Base-by-base conservation (phyloP, 1,140 invertebrate genomes). In the Zaprionus ornatus region DNA sequence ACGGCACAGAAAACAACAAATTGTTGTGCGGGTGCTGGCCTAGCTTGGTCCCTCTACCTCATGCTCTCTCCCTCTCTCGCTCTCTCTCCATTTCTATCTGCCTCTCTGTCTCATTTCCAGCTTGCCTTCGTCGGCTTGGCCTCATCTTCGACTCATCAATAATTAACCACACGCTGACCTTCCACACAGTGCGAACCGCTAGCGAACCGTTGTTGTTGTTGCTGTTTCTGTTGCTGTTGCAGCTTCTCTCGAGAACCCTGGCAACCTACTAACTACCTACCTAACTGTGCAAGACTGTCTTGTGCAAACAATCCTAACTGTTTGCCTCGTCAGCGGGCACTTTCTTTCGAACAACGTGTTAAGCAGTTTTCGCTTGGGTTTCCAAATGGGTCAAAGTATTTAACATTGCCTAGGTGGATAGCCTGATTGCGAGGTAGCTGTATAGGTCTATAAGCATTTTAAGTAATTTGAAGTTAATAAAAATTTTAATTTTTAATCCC, bases 91-190 rank as follows among this genome's bases (percentile, higher is more conserved):
- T 29, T 12, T 25, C 10, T 54, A 23, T 15, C 23, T 13, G 15
- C 29, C 6, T 55, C 19, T 7, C 23, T 45, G 25, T 45, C 59
- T 35, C 66, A 45, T 21, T 32, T 19, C 17, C 56, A 45, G n/a
- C 23, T n/a, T 29, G 17, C 17, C 23, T 55, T n/a, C 40, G 54
- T 19, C n/a, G 25, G 4, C 29, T 12, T 4, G 10, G 5, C 48
- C 25, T 21, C 40, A 48, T 64, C 65, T 66, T 9, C 48, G 21
- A 56, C 74, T 77, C 64, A 72, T 77, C 68, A 76, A 79, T 75
- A 84, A 84, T 90, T 79, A 90, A 81, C 84, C 77, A 75, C 77
- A 78, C 59, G 62, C 78, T 81, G 85, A 88, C 84, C 85, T 85
- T 78, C 80, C 77, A 21, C 17, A 35, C 61, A 52, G 0, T n/a